A percentile compares a stretch with the other conserved stretches of the same genome.
Conservation (phyloP, 2,797 vertebrate species). For the Lacerta agilis region DNA sequence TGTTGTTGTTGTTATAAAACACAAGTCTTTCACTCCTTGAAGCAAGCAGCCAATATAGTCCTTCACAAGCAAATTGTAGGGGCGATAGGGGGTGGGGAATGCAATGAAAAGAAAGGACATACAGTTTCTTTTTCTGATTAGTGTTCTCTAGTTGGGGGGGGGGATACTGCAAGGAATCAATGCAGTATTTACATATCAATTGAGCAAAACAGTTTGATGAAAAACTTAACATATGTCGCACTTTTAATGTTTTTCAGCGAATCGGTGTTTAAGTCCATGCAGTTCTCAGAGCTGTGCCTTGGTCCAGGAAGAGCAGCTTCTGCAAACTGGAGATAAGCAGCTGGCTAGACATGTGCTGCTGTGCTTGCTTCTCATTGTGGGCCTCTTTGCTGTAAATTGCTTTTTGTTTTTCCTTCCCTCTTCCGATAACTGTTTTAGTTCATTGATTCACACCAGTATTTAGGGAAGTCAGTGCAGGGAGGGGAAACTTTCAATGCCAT, state of each 20-base stretch:
- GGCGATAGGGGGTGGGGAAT: too few relatives aligned
- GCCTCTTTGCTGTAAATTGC: constrained; percentile 89
- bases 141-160: too few relatives aligned
- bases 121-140: too few relatives aligned
- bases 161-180: not conserved
- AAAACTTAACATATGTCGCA: constrained; percentile 53
- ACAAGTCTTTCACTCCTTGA: not conserved
- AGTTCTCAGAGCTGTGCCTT: constrained; percentile 86
- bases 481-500: too few relatives aligned
- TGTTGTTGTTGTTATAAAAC: too few relatives aligned
- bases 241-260: constrained; percentile 76
- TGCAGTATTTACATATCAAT: not conserved
- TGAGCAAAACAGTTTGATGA: not conserved
- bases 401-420: constrained; percentile 3
- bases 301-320: constrained; percentile 83
- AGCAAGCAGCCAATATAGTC: not conserved
- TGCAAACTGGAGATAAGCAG: constrained; percentile 85
- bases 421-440: not conserved
- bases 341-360: constrained; percentile 89
- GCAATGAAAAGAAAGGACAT: too few relatives aligned
- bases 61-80: too few relatives aligned
- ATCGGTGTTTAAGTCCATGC: constrained; percentile 84
- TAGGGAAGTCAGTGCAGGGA: constrained; percentile 4
- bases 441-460: constrained; percentile 26
- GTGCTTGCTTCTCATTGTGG: constrained; percentile 87